These are phyloP conservation scores for Heliothis virescens DNA, from an alignment of 1,140 invertebrate species.

Conservation along the genomic window DNA sequence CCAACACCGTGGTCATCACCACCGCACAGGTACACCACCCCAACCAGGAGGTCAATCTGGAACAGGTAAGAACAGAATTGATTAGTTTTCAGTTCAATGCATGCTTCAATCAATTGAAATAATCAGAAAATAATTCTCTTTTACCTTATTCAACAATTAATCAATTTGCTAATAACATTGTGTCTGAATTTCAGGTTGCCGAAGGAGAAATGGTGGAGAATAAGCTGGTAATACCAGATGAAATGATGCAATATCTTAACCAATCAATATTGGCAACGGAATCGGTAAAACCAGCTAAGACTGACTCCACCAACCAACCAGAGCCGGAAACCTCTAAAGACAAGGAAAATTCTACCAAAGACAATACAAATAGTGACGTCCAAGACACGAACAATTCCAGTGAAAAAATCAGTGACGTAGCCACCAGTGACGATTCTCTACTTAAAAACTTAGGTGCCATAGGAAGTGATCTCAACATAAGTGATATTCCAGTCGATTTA, in stretches of 20 bases:
- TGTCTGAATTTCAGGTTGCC: constrained; percentile 87
- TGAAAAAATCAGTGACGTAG: constrained; percentile 84
- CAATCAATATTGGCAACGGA: constrained; percentile 88
- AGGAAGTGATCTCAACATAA: constrained; percentile 86
- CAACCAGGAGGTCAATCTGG: constrained; percentile 93
- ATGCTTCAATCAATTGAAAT: no score
- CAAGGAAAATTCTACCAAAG: constrained; percentile 79
- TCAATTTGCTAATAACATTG: neutral
- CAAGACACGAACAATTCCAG: constrained; percentile 77
- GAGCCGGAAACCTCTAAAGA: constrained; percentile 67
- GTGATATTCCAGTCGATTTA: constrained; percentile 85
- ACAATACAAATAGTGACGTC: constrained; percentile 71
- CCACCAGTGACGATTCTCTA: constrained; percentile 85
- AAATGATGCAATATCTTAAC: constrained; percentile 97
- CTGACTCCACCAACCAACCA: constrained; percentile 73
- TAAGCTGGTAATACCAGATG: constrained; percentile 96
- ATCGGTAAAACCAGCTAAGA: constrained; percentile 83
- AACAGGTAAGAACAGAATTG: constrained; percentile 87
- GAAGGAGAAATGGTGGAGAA: constrained; percentile 96
- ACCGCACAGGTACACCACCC: constrained; percentile 91
- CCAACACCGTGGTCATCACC: constrained; percentile 81
- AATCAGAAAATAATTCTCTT: no score
- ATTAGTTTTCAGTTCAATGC: neutral
- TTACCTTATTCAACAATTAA: no score
- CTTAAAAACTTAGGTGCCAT: constrained; percentile 85